A percentile compares a stretch with the other conserved stretches of the same genome.
These are phyloP conservation scores for Ictidomys tridecemlineatus DNA, from an alignment of 2,113 vertebrate species.

Conservation along the genomic window DNA sequence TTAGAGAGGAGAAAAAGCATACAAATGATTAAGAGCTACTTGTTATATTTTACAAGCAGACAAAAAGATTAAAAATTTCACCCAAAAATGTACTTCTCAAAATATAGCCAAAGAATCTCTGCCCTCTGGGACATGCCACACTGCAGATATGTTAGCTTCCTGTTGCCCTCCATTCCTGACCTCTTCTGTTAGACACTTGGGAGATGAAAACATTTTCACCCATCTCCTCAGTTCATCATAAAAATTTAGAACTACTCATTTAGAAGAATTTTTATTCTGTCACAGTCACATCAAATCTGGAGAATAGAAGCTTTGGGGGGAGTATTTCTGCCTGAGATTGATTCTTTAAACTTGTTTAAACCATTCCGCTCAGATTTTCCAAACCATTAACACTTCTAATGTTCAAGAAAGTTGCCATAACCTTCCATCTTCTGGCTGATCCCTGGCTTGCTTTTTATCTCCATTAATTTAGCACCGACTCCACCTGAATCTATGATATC, in stretches of 20 bases:
- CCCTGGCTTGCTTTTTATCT: neutral
- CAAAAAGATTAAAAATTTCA: neutral
- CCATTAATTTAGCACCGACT: neutral
- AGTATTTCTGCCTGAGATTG: neutral
- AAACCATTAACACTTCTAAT: neutral
- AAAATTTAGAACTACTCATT: neutral
- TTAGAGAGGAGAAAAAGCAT: neutral
- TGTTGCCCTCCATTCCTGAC: too few relatives aligned
- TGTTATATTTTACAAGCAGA: neutral
- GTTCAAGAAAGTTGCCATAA: neutral
- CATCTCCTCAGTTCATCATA: neutral
- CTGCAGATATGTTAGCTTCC: too few relatives aligned
- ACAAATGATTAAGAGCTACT: neutral
- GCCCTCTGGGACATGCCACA: too few relatives aligned
- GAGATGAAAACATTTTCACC: neutral
- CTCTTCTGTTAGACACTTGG: neutral
- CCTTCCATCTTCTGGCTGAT: neutral
- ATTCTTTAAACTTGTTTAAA: neutral
- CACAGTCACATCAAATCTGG: neutral
- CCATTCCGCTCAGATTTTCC: neutral
- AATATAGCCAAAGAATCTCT: neutral
- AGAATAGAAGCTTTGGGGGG: neutral
- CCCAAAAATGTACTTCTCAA: neutral
- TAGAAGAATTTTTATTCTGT: neutral
- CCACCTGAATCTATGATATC: too few relatives aligned